A percentile compares a stretch with the other conserved stretches of the same genome.
Evolutionary conservation across 2,797 vertebrate genomes (phyloP).

Genomic region (Sebastes alutus): DNA sequence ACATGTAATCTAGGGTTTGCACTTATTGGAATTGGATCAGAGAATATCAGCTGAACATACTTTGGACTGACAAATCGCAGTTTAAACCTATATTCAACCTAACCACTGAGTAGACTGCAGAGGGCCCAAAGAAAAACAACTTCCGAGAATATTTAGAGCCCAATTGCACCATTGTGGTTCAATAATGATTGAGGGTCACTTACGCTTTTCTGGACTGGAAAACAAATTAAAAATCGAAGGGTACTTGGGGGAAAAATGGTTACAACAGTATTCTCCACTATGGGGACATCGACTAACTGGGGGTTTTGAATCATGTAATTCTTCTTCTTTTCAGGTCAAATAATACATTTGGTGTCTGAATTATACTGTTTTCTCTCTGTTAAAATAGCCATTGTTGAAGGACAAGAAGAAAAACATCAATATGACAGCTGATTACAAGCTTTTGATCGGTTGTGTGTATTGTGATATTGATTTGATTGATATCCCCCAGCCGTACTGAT

Average conservation of each 20-base stretch:
- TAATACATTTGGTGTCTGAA: background rate
- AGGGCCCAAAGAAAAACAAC: background rate
- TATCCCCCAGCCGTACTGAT: conserved; percentile 2
- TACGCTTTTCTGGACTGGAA: background rate
- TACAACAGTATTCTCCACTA: background rate
- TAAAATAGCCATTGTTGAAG: background rate
- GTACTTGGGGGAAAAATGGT: background rate
- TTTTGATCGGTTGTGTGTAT: background rate
- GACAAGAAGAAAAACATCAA: background rate
- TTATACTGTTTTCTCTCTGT: background rate
- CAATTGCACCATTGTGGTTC: background rate
- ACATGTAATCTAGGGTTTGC: background rate
- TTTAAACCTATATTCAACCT: background rate
- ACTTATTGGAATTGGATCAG: background rate
- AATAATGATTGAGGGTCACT: background rate
- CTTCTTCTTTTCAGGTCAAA: background rate
- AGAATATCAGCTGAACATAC: background rate
- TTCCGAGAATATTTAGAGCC: background rate
- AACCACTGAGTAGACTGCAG: background rate
- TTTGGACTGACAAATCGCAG: background rate
- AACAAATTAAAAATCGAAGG: background rate
- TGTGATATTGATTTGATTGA: background rate
- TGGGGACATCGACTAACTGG: background rate
- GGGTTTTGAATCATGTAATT: background rate
- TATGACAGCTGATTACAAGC: background rate